These are phyloP conservation scores for Crotophaga sulcirostris DNA, from an alignment of 2,113 vertebrate genomes.

Conservation along the genomic window DNA sequence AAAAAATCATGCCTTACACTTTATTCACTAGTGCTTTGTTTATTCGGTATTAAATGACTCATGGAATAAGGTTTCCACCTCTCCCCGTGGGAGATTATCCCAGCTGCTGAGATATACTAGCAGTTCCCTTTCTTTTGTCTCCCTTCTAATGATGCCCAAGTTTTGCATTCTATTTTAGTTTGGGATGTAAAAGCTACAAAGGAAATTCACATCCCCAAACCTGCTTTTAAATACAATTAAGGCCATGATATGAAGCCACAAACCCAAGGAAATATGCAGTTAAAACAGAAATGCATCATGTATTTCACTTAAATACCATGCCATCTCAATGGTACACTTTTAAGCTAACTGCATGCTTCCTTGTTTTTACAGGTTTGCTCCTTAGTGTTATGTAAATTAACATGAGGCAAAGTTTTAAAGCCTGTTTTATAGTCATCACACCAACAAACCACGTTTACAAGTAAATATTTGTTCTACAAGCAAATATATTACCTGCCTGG, in stretches of 20 bases:
- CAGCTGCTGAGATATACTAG: conserved; percentile 12
- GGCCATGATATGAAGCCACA: not conserved
- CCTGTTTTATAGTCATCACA: not conserved
- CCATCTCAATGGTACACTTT: not conserved
- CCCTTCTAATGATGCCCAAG: not conserved
- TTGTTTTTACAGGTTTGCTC: not conserved
- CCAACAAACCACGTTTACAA: conserved; percentile 10
- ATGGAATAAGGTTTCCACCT: conserved; percentile 48
- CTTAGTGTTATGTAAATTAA: conserved; percentile 32
- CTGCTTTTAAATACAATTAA: conserved; percentile 15
- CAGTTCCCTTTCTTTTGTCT: not conserved
- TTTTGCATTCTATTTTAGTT: conserved; percentile 33
- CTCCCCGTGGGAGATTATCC: conserved; percentile 21
- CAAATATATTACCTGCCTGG: not conserved
- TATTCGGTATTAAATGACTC: conserved; percentile 60
- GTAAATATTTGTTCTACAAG: conserved; percentile 23
- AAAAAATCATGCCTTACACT: not conserved
- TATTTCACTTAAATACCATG: not conserved
- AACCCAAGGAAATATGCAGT: not conserved
- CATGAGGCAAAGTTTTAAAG: not conserved
- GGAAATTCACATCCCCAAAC: not conserved
- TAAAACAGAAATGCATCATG: not conserved
- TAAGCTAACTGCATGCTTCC: not conserved
- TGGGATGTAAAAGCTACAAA: not conserved
- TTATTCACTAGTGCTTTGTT: conserved; percentile 62